Conservation (phyloP, 2,888 invertebrate genomes). For the Eurytoma adleriae region DNA sequence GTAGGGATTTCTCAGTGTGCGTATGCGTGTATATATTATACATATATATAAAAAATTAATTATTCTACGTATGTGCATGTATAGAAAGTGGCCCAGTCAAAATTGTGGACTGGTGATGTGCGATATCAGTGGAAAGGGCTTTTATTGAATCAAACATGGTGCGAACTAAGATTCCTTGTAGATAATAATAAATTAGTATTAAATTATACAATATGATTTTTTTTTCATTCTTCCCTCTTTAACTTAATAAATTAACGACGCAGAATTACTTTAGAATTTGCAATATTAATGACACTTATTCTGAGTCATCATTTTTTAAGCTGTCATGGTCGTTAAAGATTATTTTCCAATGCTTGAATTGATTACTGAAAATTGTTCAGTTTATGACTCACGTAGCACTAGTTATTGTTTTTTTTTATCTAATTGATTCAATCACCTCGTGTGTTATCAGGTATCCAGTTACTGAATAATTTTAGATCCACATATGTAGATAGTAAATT, state of each 20-base stretch:
- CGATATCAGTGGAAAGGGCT: constrained; percentile 49
- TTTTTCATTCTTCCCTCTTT: neutral
- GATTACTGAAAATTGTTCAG: too few relatives aligned
- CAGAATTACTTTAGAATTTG: neutral
- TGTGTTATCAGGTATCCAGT: too few relatives aligned
- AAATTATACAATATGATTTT: constrained; percentile 52
- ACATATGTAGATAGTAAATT: too few relatives aligned
- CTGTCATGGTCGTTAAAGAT: too few relatives aligned
- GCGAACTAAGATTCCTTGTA: constrained; percentile 48
- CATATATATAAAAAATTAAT: constrained; percentile 27
- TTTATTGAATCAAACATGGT: constrained; percentile 53
- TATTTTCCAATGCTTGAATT: too few relatives aligned
- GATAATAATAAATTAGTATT: constrained; percentile 55
- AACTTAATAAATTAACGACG: too few relatives aligned
- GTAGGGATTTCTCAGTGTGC: constrained; percentile 27
- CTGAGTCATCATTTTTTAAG: too few relatives aligned
- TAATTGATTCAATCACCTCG: too few relatives aligned
- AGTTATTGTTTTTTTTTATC: too few relatives aligned
- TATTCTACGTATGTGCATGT: constrained; percentile 39
- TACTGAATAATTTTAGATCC: too few relatives aligned
- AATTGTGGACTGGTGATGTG: constrained; percentile 50
- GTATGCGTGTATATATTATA: constrained; percentile 13
- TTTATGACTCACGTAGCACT: too few relatives aligned
- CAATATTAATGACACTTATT: too few relatives aligned
- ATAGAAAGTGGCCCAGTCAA: constrained; percentile 33